Percentiles rank a stretch among this genome's conserved stretches.
Conservation (phyloP, 2,888 invertebrate genomes). For the Xanthorhoe spadicearia region DNA sequence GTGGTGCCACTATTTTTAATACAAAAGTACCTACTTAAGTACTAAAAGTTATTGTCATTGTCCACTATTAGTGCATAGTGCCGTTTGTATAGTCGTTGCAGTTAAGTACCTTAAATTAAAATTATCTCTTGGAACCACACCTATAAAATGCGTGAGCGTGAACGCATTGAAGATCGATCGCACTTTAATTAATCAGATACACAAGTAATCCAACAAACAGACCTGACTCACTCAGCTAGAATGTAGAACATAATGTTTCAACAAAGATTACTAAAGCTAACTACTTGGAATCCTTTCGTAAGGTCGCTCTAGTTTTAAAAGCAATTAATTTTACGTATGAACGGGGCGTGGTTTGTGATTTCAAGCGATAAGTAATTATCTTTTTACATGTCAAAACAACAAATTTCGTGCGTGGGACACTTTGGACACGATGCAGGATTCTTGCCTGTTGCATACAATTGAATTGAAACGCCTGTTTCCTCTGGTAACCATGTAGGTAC, state of each 20-base stretch:
- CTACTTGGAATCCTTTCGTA: constrained; percentile 30
- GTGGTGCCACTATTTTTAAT: neutral
- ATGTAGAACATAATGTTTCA: constrained; percentile 48
- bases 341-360: neutral
- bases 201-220: constrained; percentile 23
- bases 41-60: no score
- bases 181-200: constrained; percentile 23
- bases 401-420: neutral
- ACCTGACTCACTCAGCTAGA: constrained; percentile 46
- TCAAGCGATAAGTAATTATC: neutral
- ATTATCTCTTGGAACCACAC: no score
- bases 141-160: constrained; percentile 18
- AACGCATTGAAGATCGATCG: constrained; percentile 24
- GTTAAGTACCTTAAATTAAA: no score
- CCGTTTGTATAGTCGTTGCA: no score
- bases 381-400: neutral
- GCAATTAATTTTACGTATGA: constrained; percentile 8
- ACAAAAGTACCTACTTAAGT: neutral
- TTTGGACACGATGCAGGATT: neutral
- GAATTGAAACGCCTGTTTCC: no score
- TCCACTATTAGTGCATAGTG: no score
- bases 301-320: constrained; percentile 25
- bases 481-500: no score
- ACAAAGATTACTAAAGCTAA: constrained; percentile 34
- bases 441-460: no score